Conservation (phyloP, 2,113 vertebrate species). For the Apteryx owenii region DNA sequence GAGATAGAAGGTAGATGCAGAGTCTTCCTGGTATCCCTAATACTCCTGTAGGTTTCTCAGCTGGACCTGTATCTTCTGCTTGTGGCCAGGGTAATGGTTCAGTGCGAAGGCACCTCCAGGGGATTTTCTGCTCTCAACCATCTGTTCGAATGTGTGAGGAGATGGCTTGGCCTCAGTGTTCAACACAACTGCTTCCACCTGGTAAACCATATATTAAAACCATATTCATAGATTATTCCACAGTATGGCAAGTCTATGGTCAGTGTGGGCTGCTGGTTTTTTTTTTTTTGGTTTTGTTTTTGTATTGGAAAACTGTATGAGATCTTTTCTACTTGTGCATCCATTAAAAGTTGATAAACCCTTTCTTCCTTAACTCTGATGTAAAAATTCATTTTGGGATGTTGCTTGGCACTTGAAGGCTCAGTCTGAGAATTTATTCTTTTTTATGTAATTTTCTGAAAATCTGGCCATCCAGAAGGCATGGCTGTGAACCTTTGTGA, state of each 20-base stretch:
- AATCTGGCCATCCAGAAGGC: background rate
- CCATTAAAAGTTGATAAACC: background rate
- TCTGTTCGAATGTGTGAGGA: background rate
- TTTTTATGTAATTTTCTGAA: background rate
- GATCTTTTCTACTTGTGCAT: background rate
- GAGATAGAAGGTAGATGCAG: background rate
- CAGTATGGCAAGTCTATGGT: background rate
- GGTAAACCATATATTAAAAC: background rate
- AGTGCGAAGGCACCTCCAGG: background rate
- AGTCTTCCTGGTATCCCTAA: background rate
- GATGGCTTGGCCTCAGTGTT: background rate
- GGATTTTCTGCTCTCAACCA: background rate
- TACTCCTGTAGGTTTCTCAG: background rate
- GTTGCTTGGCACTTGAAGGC: background rate
- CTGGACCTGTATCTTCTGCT: background rate
- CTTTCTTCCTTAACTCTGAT: background rate
- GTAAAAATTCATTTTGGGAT: background rate
- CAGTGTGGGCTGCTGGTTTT: background rate
- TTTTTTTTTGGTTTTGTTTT: background rate
- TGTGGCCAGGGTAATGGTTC: background rate
- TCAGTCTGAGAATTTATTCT: background rate
- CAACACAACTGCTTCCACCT: background rate
- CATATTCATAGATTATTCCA: background rate
- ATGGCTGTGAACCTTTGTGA: background rate
- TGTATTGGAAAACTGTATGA: background rate